These are phyloP conservation scores for Dysdera silvatica DNA, from an alignment of 1,140 invertebrate species.

Conservation along the genomic window DNA sequence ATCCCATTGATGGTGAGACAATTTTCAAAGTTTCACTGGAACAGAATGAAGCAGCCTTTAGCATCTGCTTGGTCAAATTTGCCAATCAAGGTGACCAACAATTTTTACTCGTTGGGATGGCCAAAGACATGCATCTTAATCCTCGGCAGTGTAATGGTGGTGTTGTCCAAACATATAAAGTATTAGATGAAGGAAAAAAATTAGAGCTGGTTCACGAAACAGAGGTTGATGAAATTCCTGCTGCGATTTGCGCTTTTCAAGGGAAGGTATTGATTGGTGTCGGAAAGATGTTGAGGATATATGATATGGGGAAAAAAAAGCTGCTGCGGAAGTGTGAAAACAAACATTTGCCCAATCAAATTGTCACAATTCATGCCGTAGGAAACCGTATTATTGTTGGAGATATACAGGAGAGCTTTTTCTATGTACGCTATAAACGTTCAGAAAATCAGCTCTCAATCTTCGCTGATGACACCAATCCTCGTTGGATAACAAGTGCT, in stretches of 20 bases:
- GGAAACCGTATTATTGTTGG: conserved; percentile 89
- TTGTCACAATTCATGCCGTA: conserved; percentile 85
- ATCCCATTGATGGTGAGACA: conserved; percentile 76
- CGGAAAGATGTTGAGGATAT: conserved; percentile 81
- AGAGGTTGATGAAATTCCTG: conserved; percentile 84
- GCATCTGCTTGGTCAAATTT: conserved; percentile 65
- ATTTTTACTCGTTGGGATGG: conserved; percentile 77
- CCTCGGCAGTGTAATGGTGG: conserved; percentile 70
- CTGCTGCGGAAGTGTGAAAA: conserved; percentile 97
- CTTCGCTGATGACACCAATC: conserved; percentile 96
- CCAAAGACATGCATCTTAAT: conserved; percentile 82
- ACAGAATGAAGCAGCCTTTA: conserved; percentile 93
- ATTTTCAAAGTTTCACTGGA: conserved; percentile 72
- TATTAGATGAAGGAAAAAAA: conserved; percentile 60
- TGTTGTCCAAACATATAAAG: conserved; percentile 76
- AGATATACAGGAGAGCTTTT: conserved; percentile 95
- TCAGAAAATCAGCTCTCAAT: conserved; percentile 96
- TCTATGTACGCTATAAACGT: conserved; percentile 89
- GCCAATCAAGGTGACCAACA: conserved; percentile 58
- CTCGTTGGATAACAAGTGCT: conserved; percentile 84
- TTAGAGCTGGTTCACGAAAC: conserved; percentile 92
- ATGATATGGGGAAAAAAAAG: conserved; percentile 96
- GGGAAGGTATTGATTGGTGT: conserved; percentile 86
- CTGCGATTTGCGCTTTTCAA: conserved; percentile 82
- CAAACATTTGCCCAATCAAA: conserved; percentile 87